Evolutionary conservation across 2,113 vertebrate genomes (phyloP).

Genomic region (Oenanthe melanoleuca): DNA sequence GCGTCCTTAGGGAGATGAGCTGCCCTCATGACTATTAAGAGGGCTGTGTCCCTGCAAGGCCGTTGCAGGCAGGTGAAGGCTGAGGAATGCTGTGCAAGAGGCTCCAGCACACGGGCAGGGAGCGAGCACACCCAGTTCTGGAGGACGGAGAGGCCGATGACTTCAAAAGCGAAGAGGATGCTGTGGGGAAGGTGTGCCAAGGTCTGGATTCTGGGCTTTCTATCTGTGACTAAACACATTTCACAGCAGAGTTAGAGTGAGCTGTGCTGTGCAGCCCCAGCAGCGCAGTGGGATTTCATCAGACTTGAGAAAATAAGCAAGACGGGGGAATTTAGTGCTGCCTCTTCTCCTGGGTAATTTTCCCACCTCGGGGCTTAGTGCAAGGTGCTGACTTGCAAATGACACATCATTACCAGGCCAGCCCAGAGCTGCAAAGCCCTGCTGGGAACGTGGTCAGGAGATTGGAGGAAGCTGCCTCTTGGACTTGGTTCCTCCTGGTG

Average conservation of each 20-base stretch:
- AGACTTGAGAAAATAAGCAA: slow-evolving; percentile 48
- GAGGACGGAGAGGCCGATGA: not conserved
- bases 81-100: slow-evolving; percentile 32
- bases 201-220: not conserved
- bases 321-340: slow-evolving; percentile 32
- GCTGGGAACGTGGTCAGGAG: slow-evolving; percentile 48
- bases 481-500: slow-evolving; percentile 25
- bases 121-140: not conserved
- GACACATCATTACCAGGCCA: slow-evolving; percentile 52
- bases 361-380: slow-evolving; percentile 56
- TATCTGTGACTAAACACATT: slow-evolving; percentile 48
- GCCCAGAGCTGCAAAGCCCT: slow-evolving; percentile 46
- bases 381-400: slow-evolving; percentile 68
- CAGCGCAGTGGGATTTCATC: slow-evolving; percentile 42
- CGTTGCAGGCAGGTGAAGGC: slow-evolving; percentile 9
- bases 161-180: slow-evolving; percentile 54
- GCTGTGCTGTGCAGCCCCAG: slow-evolving; percentile 7
- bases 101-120: not conserved
- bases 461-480: not conserved
- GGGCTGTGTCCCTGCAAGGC: slow-evolving; percentile 19
- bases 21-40: not conserved
- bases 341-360: slow-evolving; percentile 50
- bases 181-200: slow-evolving; percentile 42
- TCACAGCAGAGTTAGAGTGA: slow-evolving; percentile 5
- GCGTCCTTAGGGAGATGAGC: slow-evolving; percentile 17